A percentile compares a stretch with the other conserved stretches of the same genome.
These are phyloP conservation scores for Pomatorhinus ruficollis DNA, from an alignment of 2,113 vertebrate species.

Conservation along the genomic window DNA sequence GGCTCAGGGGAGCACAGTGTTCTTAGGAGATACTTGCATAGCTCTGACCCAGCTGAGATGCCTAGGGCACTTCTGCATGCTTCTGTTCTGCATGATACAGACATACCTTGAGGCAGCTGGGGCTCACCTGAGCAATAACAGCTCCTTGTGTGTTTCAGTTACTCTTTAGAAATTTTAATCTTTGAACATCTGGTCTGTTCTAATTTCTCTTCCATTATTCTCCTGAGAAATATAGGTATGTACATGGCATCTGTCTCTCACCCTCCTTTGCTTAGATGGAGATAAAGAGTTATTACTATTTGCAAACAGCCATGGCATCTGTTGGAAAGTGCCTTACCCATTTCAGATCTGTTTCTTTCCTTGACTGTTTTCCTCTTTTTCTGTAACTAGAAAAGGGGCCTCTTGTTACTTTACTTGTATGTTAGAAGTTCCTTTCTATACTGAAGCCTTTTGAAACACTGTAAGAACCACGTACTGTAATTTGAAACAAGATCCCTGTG, in stretches of 20 bases:
- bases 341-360: background rate
- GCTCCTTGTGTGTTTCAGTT: background rate
- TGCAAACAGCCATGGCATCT: background rate
- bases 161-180: constrained; percentile 18
- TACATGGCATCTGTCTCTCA: background rate
- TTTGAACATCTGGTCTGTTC: background rate
- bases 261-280: background rate
- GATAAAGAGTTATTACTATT: background rate
- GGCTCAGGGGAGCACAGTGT: background rate
- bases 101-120: background rate
- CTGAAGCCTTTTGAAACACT: background rate
- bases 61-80: background rate
- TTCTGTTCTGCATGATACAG: background rate
- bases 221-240: constrained; percentile 5
- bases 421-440: background rate
- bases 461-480: background rate
- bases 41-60: background rate
- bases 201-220: constrained; percentile 17
- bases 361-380: background rate
- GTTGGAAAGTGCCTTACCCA: background rate
- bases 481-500: background rate
- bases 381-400: background rate
- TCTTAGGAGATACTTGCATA: background rate
- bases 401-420: background rate
- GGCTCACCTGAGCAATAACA: background rate